phyloP scores from a whole-genome alignment of 2,113 vertebrate genomes.

The Dipodomys merriami region DNA sequence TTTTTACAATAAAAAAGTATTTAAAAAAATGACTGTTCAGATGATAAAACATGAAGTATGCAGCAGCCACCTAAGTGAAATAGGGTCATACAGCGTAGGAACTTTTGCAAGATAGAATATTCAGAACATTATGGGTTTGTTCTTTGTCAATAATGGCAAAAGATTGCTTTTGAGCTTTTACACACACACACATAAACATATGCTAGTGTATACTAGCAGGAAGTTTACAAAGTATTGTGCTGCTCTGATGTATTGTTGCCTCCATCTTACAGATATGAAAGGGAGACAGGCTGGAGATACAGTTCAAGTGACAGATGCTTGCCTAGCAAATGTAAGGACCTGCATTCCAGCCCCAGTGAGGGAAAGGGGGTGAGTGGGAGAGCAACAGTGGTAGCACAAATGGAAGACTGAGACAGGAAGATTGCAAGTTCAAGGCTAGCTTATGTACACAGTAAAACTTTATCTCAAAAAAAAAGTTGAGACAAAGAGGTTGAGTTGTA shows the following conservation, averaged over 20 bases:
- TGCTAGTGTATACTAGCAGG: neutral
- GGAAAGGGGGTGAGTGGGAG: no score
- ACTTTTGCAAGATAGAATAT: neutral
- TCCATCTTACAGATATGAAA: constrained; percentile 1
- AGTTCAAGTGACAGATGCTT: no score
- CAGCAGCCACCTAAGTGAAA: neutral
- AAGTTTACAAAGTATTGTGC: neutral
- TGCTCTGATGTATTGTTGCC: constrained; percentile 13
- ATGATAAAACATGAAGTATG: neutral
- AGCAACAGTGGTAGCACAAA: no score
- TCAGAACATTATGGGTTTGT: neutral
- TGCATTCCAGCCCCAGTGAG: no score
- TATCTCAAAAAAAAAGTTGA: neutral
- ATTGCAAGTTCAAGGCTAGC: no score
- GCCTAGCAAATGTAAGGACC: no score
- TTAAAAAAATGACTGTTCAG: no score
- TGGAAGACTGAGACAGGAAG: no score
- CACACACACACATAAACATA: no score
- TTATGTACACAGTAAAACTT: no score
- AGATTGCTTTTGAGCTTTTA: constrained; percentile 17
- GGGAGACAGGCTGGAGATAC: no score
- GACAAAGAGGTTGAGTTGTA: neutral
- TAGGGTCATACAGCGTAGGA: neutral
- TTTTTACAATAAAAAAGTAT: no score
- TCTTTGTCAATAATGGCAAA: neutral